phyloP scores from a whole-genome alignment of 2,888 invertebrate species.

The Bugulina stolonifera region DNA sequence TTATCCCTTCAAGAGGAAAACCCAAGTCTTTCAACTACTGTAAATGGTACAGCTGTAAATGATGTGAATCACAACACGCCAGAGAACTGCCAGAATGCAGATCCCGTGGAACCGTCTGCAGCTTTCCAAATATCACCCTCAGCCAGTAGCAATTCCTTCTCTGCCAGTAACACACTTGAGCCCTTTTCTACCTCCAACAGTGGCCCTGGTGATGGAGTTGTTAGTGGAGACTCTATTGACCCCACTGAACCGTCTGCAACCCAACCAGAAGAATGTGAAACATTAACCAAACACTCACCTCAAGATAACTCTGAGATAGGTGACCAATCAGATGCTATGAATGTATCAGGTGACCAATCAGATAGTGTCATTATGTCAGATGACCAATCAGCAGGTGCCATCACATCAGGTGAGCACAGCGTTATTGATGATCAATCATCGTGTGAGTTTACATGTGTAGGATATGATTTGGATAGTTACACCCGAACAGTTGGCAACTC shows the following conservation, averaged over 20 bases:
- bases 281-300: not conserved
- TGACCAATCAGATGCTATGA: not conserved
- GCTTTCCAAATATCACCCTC: no score
- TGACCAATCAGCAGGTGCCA: not conserved
- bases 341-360: not conserved
- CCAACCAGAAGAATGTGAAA: not conserved
- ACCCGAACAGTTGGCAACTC: not conserved
- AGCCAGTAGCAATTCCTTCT: no score
- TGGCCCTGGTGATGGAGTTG: no score
- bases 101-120: no score
- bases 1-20: not conserved
- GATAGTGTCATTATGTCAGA: not conserved
- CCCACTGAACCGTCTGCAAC: no score
- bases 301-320: not conserved
- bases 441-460: slow-evolving; percentile 2
- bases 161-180: no score
- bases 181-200: no score
- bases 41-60: no score
- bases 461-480: not conserved
- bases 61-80: no score
- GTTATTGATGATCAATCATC: not conserved
- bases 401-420: not conserved
- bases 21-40: no score
- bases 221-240: no score
- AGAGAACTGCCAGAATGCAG: no score